Evolutionary conservation across 2,113 vertebrate genomes (phyloP).

Genomic region (Vombatus ursinus): DNA sequence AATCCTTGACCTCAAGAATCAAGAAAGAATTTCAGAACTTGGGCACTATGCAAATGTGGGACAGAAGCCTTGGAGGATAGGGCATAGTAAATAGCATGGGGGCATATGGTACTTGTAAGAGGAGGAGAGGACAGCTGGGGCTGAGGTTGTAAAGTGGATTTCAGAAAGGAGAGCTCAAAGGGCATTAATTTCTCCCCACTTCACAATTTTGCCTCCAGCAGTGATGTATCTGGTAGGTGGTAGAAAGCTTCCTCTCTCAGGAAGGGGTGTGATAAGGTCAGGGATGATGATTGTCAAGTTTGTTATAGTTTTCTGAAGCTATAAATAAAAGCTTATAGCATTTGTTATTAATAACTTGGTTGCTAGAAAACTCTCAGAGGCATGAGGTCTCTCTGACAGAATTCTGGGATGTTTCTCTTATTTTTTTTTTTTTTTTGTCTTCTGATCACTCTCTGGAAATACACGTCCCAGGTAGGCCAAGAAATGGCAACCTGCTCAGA

Average conservation of each 20-base stretch:
- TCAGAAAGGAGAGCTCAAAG: neutral
- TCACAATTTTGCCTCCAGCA: neutral
- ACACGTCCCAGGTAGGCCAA: neutral
- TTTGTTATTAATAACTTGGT: slow-evolving; percentile 68
- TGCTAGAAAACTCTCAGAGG: slow-evolving; percentile 29
- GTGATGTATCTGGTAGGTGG: neutral
- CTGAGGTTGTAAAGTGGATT: neutral
- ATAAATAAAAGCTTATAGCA: slow-evolving; percentile 64
- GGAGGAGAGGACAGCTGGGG: neutral
- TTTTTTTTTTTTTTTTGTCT: slow-evolving; percentile 5
- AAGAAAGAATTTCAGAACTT: neutral
- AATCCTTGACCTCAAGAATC: neutral
- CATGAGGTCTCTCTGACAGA: slow-evolving; percentile 26
- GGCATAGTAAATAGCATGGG: neutral
- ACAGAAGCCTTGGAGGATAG: neutral
- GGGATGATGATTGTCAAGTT: slow-evolving; percentile 35
- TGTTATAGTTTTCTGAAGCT: slow-evolving; percentile 38
- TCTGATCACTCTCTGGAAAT: slow-evolving; percentile 2
- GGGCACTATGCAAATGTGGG: neutral
- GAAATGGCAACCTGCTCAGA: neutral
- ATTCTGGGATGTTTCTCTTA: neutral
- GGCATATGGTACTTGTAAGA: neutral
- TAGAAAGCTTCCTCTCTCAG: slow-evolving; percentile 12
- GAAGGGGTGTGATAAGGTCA: slow-evolving; percentile 56
- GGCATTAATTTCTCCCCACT: neutral